Percentiles rank a stretch among this genome's conserved stretches.
Conservation (phyloP, 2,797 vertebrate species). For the Choloepus didactylus region DNA sequence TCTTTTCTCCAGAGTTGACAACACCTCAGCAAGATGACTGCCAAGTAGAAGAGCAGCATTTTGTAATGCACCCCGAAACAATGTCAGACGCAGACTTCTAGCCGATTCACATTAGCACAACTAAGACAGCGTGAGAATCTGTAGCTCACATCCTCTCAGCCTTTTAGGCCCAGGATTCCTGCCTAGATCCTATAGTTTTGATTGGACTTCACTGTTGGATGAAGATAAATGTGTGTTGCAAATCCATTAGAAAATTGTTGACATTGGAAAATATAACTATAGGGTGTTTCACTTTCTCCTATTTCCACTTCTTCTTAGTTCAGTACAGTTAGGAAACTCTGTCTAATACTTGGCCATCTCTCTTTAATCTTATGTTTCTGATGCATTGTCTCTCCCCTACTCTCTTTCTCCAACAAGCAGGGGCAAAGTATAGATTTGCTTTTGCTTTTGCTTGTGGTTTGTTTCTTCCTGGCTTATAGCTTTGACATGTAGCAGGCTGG, state of each 20-base stretch:
- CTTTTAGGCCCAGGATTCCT: not conserved
- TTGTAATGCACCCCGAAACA: constrained; percentile 6
- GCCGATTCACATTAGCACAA: constrained; percentile 31
- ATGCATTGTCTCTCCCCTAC: not conserved
- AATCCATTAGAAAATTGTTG: not conserved
- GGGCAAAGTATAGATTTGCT: not conserved
- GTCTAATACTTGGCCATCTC: not conserved
- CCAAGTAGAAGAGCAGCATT: constrained; percentile 47
- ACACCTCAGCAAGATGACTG: constrained; percentile 8
- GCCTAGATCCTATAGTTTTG: not conserved
- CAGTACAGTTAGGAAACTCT: not conserved
- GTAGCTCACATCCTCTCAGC: not conserved
- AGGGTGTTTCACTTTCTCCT: not conserved
- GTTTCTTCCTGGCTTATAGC: not conserved
- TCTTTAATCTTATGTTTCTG: not conserved
- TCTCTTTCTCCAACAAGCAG: not conserved
- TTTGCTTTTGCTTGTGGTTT: not conserved
- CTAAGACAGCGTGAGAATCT: not conserved
- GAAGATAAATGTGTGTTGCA: not conserved
- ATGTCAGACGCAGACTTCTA: constrained; percentile 13
- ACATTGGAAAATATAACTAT: constrained; percentile 7
- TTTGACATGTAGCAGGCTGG: not conserved
- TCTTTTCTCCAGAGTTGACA: constrained; percentile 19
- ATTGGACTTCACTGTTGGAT: not conserved
- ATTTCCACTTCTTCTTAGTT: not conserved